Percentiles rank a stretch among this genome's conserved stretches.
phyloP scores from a whole-genome alignment of 2,888 invertebrate species.

The Mythimna vitellina region DNA sequence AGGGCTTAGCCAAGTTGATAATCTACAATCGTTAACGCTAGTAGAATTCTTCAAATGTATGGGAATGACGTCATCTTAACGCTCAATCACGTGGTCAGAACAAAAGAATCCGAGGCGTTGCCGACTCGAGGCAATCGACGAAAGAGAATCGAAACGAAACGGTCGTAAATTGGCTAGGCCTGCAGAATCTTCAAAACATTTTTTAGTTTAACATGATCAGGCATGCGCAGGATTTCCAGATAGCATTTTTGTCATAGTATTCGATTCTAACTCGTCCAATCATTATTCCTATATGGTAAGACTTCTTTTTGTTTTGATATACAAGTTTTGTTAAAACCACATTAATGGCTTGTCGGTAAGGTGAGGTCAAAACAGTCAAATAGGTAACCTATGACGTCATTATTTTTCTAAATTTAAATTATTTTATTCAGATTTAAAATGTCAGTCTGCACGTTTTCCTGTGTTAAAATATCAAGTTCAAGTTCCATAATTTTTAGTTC shows the following conservation, averaged over 20 bases:
- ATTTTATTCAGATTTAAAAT: slow-evolving; percentile 24
- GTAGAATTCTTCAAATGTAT: no score
- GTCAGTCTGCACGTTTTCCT: slow-evolving; percentile 49
- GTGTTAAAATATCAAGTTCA: slow-evolving; percentile 14
- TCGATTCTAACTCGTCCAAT: neutral
- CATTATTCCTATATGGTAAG: slow-evolving; percentile 30
- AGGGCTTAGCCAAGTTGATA: no score
- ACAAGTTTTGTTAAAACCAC: slow-evolving; percentile 17
- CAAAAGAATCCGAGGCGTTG: no score
- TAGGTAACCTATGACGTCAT: slow-evolving; percentile 28
- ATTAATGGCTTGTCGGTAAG: slow-evolving; percentile 4
- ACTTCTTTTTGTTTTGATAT: slow-evolving; percentile 31
- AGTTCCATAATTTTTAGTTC: neutral
- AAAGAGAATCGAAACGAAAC: no score
- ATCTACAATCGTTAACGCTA: no score
- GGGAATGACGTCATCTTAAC: no score
- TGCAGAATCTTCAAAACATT: no score
- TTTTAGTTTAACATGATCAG: neutral
- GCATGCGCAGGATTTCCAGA: neutral
- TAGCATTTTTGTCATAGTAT: slow-evolving; percentile 4
- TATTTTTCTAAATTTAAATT: neutral
- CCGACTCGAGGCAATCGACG: no score
- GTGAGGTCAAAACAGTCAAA: slow-evolving; percentile 34
- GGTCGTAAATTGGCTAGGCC: no score
- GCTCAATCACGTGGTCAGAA: no score